Percentiles rank a stretch among this genome's conserved stretches.
phyloP scores from a whole-genome alignment of 2,113 vertebrate genomes.

The Syngnathus floridae region DNA sequence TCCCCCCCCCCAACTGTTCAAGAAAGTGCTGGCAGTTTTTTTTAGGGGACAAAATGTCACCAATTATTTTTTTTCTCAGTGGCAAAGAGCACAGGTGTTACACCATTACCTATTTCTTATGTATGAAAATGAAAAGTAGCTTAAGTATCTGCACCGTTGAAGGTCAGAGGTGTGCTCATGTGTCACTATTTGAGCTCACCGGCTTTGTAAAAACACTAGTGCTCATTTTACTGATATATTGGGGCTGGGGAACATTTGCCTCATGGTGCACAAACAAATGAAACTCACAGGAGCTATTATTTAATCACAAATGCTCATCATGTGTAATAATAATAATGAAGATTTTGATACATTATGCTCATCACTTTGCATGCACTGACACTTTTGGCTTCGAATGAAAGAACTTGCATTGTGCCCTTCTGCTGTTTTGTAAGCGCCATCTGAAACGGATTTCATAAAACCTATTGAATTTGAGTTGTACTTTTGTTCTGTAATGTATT shows the following conservation, averaged over 20 bases:
- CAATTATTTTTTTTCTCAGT: background rate
- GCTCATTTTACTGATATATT: background rate
- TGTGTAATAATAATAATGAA: background rate
- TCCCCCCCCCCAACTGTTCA: background rate
- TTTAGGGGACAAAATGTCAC: background rate
- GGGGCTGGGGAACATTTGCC: background rate
- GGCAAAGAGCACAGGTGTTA: background rate
- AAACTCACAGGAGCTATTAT: background rate
- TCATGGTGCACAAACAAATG: background rate
- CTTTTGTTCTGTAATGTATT: too few species aligned
- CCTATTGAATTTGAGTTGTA: too few species aligned
- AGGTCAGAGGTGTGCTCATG: conserved; percentile 4
- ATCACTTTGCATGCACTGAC: too few species aligned
- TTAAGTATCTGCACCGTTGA: background rate
- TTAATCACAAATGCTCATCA: background rate
- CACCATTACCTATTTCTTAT: background rate
- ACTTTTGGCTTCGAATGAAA: too few species aligned
- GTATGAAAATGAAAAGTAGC: conserved; percentile 1
- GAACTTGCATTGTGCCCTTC: too few species aligned
- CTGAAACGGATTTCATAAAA: too few species aligned
- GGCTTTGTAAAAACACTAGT: background rate
- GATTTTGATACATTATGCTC: too few species aligned
- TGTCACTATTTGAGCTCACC: background rate
- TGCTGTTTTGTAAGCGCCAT: too few species aligned
- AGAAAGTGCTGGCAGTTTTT: background rate